These are phyloP conservation scores for Hirudinaria manillensis DNA, from an alignment of 2,888 invertebrate genomes.

Conservation along the genomic window DNA sequence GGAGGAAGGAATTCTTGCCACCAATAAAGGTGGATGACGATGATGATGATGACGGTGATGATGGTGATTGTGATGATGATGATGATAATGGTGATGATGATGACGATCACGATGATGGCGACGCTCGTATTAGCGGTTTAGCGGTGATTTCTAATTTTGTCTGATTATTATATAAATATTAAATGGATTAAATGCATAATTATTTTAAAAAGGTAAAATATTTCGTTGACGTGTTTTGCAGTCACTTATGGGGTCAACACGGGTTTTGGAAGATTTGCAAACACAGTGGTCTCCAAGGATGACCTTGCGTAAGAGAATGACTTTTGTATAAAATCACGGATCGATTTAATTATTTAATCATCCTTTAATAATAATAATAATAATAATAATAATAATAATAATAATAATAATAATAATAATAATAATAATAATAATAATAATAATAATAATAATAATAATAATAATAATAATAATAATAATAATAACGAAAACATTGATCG, in stretches of 20 bases:
- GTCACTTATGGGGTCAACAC: conserved; percentile 64
- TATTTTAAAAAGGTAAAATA: too few species aligned
- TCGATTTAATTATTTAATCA: background rate
- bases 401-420: background rate
- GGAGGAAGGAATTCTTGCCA: conserved; percentile 59
- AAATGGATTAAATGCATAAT: too few species aligned
- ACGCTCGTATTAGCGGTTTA: background rate
- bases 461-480: conserved; percentile 2
- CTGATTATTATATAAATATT: too few species aligned
- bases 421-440: background rate
- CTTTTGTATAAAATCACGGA: background rate
- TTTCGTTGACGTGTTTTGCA: conserved; percentile 44
- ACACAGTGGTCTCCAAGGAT: conserved; percentile 59
- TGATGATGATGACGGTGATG: conserved; percentile 25
- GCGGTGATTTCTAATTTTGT: too few species aligned
- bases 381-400: background rate
- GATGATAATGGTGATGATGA: conserved; percentile 25
- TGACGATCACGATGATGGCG: conserved; percentile 1
- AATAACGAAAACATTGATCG: too few species aligned
- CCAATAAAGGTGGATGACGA: conserved; percentile 58
- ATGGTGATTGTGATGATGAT: conserved; percentile 16
- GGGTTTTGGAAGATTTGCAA: conserved; percentile 66
- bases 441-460: background rate
- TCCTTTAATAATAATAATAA: background rate
- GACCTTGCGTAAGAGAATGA: conserved; percentile 58